These are phyloP conservation scores for Hirtodrosophila cameraria DNA, from an alignment of 2,888 invertebrate species.

Conservation along the genomic window DNA sequence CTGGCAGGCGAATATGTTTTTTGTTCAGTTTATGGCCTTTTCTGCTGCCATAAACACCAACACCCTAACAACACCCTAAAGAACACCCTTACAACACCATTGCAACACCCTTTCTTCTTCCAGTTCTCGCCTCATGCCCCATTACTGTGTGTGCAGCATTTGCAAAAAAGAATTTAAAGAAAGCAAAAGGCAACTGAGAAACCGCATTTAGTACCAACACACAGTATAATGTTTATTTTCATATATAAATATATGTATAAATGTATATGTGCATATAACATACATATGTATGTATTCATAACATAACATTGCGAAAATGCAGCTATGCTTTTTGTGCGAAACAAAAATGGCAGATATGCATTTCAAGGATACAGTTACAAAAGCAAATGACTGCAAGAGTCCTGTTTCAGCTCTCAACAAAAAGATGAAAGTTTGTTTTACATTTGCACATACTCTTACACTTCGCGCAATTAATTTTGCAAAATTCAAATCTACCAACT, in stretches of 20 bases:
- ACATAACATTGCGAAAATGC: slow-evolving; percentile 50
- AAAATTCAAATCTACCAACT: slow-evolving; percentile 49
- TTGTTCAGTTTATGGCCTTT: slow-evolving; percentile 77
- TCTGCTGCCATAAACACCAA: slow-evolving; percentile 71
- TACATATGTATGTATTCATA: slow-evolving; percentile 45
- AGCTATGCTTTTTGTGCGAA: slow-evolving; percentile 62
- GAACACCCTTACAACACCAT: too few relatives aligned
- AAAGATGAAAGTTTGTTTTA: slow-evolving; percentile 57
- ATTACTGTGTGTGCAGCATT: slow-evolving; percentile 42
- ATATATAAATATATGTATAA: slow-evolving; percentile 35
- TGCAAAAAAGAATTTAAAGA: slow-evolving; percentile 29
- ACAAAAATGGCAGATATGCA: slow-evolving; percentile 72
- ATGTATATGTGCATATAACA: slow-evolving; percentile 22
- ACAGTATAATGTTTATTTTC: slow-evolving; percentile 55
- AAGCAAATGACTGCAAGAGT: slow-evolving; percentile 40
- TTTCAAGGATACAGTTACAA: slow-evolving; percentile 75
- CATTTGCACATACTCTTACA: slow-evolving; percentile 50
- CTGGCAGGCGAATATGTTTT: slow-evolving; percentile 57
- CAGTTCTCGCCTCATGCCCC: slow-evolving; percentile 13
- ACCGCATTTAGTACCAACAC: slow-evolving; percentile 67
- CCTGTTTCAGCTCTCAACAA: slow-evolving; percentile 28
- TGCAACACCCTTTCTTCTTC: too few relatives aligned
- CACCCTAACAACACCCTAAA: slow-evolving; percentile 17
- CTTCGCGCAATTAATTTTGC: slow-evolving; percentile 73
- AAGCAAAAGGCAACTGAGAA: slow-evolving; percentile 43